phyloP scores from a whole-genome alignment of 2,797 vertebrate species.

The Triplophysa bombifrons region DNA sequence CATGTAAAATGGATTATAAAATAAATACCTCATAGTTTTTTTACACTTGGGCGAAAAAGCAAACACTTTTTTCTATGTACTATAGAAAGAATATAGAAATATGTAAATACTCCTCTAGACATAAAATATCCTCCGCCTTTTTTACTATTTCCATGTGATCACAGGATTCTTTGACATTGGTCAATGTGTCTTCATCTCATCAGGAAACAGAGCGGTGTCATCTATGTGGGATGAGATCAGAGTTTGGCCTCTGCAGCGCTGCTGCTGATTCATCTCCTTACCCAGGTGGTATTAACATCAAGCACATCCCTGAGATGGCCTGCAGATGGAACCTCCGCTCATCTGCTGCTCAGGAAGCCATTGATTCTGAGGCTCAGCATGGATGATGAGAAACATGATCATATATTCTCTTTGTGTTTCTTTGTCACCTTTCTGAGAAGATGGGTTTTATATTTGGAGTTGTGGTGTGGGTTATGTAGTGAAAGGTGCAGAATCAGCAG shows the following conservation, averaged over 20 bases:
- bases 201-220: conserved; percentile 30
- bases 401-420: conserved; percentile 64
- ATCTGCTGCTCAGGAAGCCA: conserved; percentile 46
- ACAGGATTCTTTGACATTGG: conserved; percentile 17
- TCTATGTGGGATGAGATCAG: conserved; percentile 42
- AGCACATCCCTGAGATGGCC: conserved; percentile 30
- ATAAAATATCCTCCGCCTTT: neutral
- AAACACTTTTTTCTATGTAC: neutral
- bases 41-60: neutral
- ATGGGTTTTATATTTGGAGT: conserved; percentile 4
- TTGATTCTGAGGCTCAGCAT: conserved; percentile 37
- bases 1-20: no score
- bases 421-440: conserved; percentile 45
- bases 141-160: conserved; percentile 22
- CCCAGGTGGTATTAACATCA: conserved; percentile 43
- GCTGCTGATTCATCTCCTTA: conserved; percentile 40
- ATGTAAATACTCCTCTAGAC: neutral
- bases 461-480: neutral
- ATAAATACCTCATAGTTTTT: neutral
- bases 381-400: conserved; percentile 50
- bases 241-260: conserved; percentile 35
- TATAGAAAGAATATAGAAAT: neutral
- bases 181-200: conserved; percentile 43
- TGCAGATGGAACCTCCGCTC: conserved; percentile 40
- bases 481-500: neutral